These are phyloP conservation scores for Oscarella lobularis DNA, from an alignment of 37 sponge, comb jelly and placozoan species.

Conservation along the genomic window DNA sequence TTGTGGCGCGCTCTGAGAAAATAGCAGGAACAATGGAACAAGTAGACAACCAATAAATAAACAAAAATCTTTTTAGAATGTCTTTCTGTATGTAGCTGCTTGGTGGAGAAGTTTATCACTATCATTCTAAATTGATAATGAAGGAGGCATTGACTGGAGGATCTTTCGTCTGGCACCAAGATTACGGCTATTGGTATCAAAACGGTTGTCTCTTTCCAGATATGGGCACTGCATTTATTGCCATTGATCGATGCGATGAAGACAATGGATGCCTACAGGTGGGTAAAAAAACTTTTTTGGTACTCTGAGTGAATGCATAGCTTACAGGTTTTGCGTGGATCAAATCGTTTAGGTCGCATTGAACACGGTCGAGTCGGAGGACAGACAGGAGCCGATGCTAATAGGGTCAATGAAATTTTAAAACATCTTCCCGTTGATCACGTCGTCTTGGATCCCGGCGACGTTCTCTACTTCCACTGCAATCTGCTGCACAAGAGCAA, in stretches of 20 bases:
- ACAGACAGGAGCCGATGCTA: conserved; percentile 78
- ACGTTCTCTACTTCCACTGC: conserved; percentile 79
- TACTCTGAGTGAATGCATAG: neutral
- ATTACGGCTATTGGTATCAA: conserved; percentile 95
- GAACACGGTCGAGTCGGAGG: conserved; percentile 51
- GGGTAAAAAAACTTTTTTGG: neutral
- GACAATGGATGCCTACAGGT: conserved; percentile 86
- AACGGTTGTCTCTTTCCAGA: conserved; percentile 83
- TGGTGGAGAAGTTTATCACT: conserved; percentile 89
- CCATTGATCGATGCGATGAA: conserved; percentile 64
- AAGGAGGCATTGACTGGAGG: conserved; percentile 89
- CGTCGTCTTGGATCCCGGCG: conserved; percentile 57
- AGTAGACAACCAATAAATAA: conserved; percentile 16
- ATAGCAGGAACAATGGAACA: conserved; percentile 66
- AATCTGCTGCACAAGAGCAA: conserved; percentile 73
- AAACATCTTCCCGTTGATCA: conserved; percentile 37
- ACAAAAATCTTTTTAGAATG: no score
- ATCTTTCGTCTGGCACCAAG: conserved; percentile 90
- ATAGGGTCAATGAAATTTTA: conserved; percentile 46
- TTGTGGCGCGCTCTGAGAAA: conserved; percentile 67
- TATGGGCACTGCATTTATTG: conserved; percentile 78
- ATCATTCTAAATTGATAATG: conserved; percentile 93
- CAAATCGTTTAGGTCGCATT: conserved; percentile 63
- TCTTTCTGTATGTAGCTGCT: conserved; percentile 55
- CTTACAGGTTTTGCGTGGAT: conserved; percentile 59